These are phyloP conservation scores for Syritta pipiens DNA, from an alignment of 2,888 invertebrate genomes.

Conservation along the genomic window DNA sequence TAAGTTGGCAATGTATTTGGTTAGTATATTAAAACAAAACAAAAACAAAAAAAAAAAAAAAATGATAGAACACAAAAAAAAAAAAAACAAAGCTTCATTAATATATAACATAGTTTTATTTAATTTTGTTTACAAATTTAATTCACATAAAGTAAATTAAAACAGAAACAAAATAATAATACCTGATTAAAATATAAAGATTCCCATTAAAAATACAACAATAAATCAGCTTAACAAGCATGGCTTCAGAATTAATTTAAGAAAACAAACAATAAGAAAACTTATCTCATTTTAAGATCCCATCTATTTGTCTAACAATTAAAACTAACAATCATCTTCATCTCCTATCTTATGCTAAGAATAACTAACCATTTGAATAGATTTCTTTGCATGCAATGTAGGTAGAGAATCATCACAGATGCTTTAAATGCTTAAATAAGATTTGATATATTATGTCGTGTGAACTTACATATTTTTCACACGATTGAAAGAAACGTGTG, in stretches of 20 bases:
- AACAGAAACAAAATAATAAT: conserved; percentile 46
- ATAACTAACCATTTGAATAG: no score
- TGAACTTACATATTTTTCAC: no score
- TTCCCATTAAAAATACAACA: conserved; percentile 19
- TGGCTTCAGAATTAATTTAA: conserved; percentile 46
- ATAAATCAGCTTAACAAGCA: conserved; percentile 46
- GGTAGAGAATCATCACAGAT: no score
- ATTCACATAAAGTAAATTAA: conserved; percentile 27
- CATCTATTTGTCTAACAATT: conserved; percentile 17
- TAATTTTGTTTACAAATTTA: conserved; percentile 27
- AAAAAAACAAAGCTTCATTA: conserved; percentile 46
- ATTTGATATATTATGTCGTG: no score
- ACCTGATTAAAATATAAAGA: conserved; percentile 3
- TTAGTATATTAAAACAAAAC: conserved; percentile 81
- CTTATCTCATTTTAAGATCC: conserved; percentile 19
- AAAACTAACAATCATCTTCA: background rate
- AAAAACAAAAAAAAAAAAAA: conserved; percentile 16
- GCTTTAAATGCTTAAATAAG: background rate
- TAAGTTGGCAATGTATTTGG: conserved; percentile 87
- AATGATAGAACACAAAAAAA: background rate
- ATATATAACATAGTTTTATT: conserved; percentile 24
- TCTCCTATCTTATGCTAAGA: background rate
- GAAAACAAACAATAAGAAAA: background rate
- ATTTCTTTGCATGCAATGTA: conserved; percentile 43
- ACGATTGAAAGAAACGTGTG: no score